Evolutionary conservation across 2,797 vertebrate genomes (phyloP).

Genomic region (Sitta carolinensis): DNA sequence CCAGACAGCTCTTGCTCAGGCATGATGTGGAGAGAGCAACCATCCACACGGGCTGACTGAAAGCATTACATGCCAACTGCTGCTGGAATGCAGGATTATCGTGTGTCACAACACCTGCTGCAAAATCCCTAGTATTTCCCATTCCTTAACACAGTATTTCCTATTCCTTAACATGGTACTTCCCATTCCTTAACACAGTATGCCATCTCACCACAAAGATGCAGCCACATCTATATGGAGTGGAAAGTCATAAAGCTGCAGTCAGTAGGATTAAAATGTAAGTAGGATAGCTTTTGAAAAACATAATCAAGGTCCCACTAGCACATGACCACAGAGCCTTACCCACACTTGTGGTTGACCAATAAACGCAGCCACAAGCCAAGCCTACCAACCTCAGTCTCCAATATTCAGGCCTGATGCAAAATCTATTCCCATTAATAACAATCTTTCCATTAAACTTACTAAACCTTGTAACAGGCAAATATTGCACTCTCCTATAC

Average conservation of each 20-base stretch:
- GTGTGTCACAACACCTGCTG: neutral
- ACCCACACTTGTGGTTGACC: neutral
- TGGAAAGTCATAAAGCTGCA: neutral
- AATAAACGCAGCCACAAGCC: neutral
- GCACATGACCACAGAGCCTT: neutral
- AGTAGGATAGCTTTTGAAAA: neutral
- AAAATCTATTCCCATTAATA: neutral
- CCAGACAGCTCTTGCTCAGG: neutral
- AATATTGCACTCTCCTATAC: neutral
- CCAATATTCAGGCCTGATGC: neutral
- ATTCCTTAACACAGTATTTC: neutral
- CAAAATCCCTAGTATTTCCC: neutral
- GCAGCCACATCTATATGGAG: neutral
- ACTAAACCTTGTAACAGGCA: neutral
- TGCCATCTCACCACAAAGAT: neutral
- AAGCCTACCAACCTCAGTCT: neutral
- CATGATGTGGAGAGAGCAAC: neutral
- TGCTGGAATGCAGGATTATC: neutral
- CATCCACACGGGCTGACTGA: rapidly evolving
- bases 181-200: neutral
- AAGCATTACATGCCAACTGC: neutral
- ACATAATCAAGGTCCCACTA: neutral
- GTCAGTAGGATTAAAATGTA: neutral
- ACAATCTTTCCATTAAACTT: neutral
- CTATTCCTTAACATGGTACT: neutral